Evolutionary conservation across 2,888 invertebrate genomes (phyloP), one percentile per base, ranked within the genome.

Genomic region (Tholera decimalis): DNA sequence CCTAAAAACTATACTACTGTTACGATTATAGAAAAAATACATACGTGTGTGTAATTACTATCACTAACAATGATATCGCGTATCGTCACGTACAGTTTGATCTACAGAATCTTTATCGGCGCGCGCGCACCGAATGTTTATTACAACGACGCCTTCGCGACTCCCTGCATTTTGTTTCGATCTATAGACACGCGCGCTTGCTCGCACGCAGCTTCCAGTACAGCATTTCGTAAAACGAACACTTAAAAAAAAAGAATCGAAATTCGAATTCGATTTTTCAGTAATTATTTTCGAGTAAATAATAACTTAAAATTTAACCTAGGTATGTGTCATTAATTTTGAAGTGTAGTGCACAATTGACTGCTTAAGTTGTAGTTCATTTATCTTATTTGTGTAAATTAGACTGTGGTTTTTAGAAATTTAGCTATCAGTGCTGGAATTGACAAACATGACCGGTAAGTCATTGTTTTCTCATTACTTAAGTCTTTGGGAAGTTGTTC

Each of bases 111-210:
- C 63, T 63, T 69, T 72, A 78, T 76, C 60, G 64, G 13, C 53
- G 68, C 46, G 68, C 73, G 64, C 75, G 68, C 72, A 67, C 60
- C 56, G 73, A 61, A 77, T 77, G 79, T 82, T 86, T 87, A 86
- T 83, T 86, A 86, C 70, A 69, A 54, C 62, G 66, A 58, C 74
- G 77, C 82, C 26, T 49, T 71, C 73, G 79, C 83, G 68, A 58
- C 46, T 64, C 63, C 68, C 53, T 79, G 80, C 87, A 87, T 84
- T 87, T 84, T 79, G 74, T 76, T 78, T 44, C 68, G 77, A 83
- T 71, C 83, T 63, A 47, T 81, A 81, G 80, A 63, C 53, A 46
- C 66, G 85, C 77, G 82, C 85, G 83, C 85, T 71, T 79, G 85
- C 73, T 67, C 78, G 73, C 68, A 72, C 79, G 77, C 84, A 80